A percentile compares a stretch with the other conserved stretches of the same genome.
Evolutionary conservation across 1,140 invertebrate genomes (phyloP).

Genomic region (Papilio polyxenes): DNA sequence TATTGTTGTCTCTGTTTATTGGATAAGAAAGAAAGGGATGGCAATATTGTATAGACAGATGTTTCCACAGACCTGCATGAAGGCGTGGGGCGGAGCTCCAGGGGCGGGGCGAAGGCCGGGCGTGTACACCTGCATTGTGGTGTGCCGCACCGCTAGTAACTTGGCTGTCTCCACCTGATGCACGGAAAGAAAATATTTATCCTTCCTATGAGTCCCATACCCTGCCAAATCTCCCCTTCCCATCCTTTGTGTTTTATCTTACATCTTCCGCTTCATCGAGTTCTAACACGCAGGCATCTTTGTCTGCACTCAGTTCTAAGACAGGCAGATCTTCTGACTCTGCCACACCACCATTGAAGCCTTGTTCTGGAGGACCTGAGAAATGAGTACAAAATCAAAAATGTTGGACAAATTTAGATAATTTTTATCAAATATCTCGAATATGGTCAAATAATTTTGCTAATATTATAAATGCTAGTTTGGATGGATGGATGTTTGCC

Average conservation of each 20-base stretch:
- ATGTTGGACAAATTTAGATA: too few relatives aligned
- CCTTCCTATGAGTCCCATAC: too few relatives aligned
- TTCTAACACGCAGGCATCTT: conserved; percentile 69
- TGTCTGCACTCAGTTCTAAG: conserved; percentile 65
- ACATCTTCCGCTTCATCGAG: conserved; percentile 73
- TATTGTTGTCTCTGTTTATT: too few relatives aligned
- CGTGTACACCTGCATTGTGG: conserved; percentile 57
- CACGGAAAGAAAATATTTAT: too few relatives aligned
- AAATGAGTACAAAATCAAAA: conserved; percentile 1
- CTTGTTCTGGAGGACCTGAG: conserved; percentile 47
- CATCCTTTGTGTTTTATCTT: conserved; percentile 38
- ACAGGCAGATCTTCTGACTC: conserved; percentile 60
- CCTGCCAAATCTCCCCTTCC: too few relatives aligned
- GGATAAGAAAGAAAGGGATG: too few relatives aligned
- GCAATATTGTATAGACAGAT: too few relatives aligned
- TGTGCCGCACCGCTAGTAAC: conserved; percentile 52
- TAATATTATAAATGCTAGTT: too few relatives aligned
- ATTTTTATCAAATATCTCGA: too few relatives aligned
- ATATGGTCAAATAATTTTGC: too few relatives aligned
- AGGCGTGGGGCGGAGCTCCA: conserved; percentile 59
- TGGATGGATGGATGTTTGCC: too few relatives aligned
- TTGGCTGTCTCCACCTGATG: conserved; percentile 64
- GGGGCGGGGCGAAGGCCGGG: conserved; percentile 43
- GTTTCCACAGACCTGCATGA: conserved; percentile 55
- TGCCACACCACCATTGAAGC: conserved; percentile 48